Percentiles rank a stretch among this genome's conserved stretches.
phyloP scores from a whole-genome alignment of 2,888 invertebrate species.

The Cerceris ruficornis region DNA sequence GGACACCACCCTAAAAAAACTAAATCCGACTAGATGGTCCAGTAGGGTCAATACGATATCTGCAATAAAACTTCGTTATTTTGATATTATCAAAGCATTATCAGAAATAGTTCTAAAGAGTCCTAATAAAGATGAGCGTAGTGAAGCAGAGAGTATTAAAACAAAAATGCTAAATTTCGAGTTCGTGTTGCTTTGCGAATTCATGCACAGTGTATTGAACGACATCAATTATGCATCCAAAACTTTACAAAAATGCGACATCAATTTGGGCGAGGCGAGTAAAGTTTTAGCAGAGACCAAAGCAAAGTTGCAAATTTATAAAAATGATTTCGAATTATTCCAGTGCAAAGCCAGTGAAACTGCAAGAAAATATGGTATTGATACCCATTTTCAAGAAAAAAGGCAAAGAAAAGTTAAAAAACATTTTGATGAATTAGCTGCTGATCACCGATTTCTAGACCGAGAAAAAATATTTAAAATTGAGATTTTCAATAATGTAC shows the following conservation, averaged over 20 bases:
- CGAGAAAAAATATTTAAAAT: constrained; percentile 7
- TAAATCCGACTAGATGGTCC: constrained; percentile 73
- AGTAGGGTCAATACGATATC: constrained; percentile 63
- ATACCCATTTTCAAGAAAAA: constrained; percentile 52
- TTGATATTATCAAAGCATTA: constrained; percentile 60
- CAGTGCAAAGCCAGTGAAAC: constrained; percentile 19
- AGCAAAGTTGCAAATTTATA: neutral
- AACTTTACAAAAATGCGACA: constrained; percentile 57
- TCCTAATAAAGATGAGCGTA: constrained; percentile 38
- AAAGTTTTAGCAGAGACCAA: constrained; percentile 44
- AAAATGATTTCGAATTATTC: no score
- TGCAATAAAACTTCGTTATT: constrained; percentile 62
- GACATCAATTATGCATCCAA: constrained; percentile 30
- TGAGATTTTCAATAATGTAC: no score
- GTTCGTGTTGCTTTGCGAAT: no score
- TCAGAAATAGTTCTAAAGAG: constrained; percentile 3
- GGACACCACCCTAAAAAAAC: constrained; percentile 61
- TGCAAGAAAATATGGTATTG: constrained; percentile 63
- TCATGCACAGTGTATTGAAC: no score
- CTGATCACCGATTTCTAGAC: constrained; percentile 52
- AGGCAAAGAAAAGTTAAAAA: constrained; percentile 66
- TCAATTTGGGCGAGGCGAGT: constrained; percentile 59
- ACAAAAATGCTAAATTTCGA: no score
- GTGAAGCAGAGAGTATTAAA: no score
- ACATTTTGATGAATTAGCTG: constrained; percentile 58